A percentile compares a stretch with the other conserved stretches of the same genome.
Evolutionary conservation across 2,797 vertebrate genomes (phyloP).

Genomic region (Naso thynnoides): DNA sequence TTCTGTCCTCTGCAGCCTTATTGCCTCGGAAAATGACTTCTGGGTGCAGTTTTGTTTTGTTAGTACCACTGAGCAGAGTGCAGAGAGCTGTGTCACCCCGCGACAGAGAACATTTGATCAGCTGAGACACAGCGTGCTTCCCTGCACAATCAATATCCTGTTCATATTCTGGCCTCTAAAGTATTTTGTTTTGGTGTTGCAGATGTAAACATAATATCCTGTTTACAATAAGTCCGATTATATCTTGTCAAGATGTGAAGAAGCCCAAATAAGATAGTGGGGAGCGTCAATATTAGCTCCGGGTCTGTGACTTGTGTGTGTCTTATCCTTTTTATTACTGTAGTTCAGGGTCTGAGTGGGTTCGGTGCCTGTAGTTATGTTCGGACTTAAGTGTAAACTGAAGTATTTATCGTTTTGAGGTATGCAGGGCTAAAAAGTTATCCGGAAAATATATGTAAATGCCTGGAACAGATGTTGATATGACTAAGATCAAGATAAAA

Average conservation of each 20-base stretch:
- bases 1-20: constrained; percentile 64
- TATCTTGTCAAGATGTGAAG: constrained; percentile 48
- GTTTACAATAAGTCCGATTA: constrained; percentile 65
- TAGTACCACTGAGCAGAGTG: constrained; percentile 42
- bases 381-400: constrained; percentile 16
- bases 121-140: constrained; percentile 49
- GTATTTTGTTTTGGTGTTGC: constrained; percentile 49
- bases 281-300: constrained; percentile 22
- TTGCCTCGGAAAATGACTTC: constrained; percentile 74
- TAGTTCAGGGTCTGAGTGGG: constrained; percentile 13
- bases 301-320: constrained; percentile 1
- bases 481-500: constrained; percentile 25
- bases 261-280: constrained; percentile 41
- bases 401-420: background rate
- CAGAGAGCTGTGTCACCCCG: constrained; percentile 30
- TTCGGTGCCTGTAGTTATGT: constrained; percentile 32
- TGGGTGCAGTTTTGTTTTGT: constrained; percentile 67
- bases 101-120: constrained; percentile 57
- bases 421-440: constrained; percentile 11
- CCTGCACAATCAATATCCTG: constrained; percentile 80
- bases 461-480: background rate
- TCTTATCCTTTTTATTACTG: constrained; percentile 56
- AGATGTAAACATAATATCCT: constrained; percentile 78
- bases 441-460: background rate
- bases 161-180: constrained; percentile 72